Evolutionary conservation across 2,113 vertebrate species (phyloP), one percentile per base, ranked within the genome.

Genomic region (Pedetes capensis): DNA sequence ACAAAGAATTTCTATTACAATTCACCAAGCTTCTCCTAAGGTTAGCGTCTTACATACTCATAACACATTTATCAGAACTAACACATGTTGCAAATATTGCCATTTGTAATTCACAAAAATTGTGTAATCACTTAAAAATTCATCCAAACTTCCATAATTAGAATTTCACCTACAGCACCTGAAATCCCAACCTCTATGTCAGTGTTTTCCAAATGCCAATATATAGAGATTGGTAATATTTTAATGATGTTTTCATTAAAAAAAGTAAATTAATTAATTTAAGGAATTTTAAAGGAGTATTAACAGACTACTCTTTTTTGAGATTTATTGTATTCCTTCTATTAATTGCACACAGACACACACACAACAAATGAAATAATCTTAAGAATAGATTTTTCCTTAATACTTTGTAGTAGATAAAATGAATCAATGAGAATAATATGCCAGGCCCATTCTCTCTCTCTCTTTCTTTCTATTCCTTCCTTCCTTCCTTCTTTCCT

Each of bases 191-290:
- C 14, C 18, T 1, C 10, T 87, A 9, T 63, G 32, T 53, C 55
- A 71, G 4, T 23, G 18, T 80, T 72, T 55, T 64, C 22, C 27
- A 81, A 75, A 51, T 75, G 2, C 87, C 37, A 75, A 0, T 44
- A 1, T 74, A 86, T 75, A 51, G 14, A 51, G 14, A n/a, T 14
- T 85, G 17, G 11, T 79, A 17, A 20, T 74, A 22, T 79, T 85
- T 84, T 89, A 1, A n/a, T n/a, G 4, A 68, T 84, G 20, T 39
- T 78, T 94, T 55, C 25, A 39, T 88, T 53, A 78, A n/a, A n/a
- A n/a, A n/a, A 82, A 57, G n/a, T 80, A 95, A 69, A 71, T 69
- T 61, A 71, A 85, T 74, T 89, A 4, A 57, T 89, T 59, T 59
- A 72, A 85, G 20, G 2, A 37, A 29, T 83, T n/a, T 49, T 83